Evolutionary conservation across 2,797 vertebrate genomes (phyloP).

Genomic region (Pangasius djambal): DNA sequence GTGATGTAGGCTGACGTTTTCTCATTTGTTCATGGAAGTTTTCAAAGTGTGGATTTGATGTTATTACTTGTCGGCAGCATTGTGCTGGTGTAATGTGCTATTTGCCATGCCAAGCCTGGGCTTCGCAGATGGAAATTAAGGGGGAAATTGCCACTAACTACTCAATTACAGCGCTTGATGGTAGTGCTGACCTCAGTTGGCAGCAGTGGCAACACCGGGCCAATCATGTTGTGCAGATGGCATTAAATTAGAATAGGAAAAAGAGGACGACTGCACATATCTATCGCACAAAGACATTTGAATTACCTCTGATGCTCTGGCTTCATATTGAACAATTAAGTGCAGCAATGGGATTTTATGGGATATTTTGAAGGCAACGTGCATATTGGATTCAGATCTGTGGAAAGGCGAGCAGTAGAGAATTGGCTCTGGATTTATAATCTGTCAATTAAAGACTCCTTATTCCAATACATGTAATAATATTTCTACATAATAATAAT

Average conservation of each 20-base stretch:
- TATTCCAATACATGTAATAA: slow-evolving; percentile 35
- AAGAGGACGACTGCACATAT: slow-evolving; percentile 82
- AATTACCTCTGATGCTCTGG: slow-evolving; percentile 81
- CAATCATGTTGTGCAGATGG: slow-evolving; percentile 81
- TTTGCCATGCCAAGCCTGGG: slow-evolving; percentile 82
- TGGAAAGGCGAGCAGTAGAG: slow-evolving; percentile 52
- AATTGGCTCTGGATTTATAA: slow-evolving; percentile 75
- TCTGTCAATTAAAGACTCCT: slow-evolving; percentile 74
- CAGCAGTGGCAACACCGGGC: slow-evolving; percentile 80
- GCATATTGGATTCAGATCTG: slow-evolving; percentile 65
- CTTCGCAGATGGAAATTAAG: slow-evolving; percentile 83
- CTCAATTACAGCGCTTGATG: slow-evolving; percentile 85
- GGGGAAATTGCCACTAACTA: slow-evolving; percentile 86
- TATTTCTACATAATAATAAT: slow-evolving; percentile 16
- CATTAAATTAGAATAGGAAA: slow-evolving; percentile 83
- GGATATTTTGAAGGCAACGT: slow-evolving; percentile 76
- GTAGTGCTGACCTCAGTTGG: slow-evolving; percentile 80
- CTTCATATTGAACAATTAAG: slow-evolving; percentile 86
- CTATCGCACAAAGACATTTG: slow-evolving; percentile 81
- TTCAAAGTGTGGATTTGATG: slow-evolving; percentile 81
- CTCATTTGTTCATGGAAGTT: slow-evolving; percentile 81
- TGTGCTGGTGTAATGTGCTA: slow-evolving; percentile 80
- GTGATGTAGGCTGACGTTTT: slow-evolving; percentile 68
- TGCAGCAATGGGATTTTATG: slow-evolving; percentile 78
- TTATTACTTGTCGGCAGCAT: slow-evolving; percentile 80